Percentiles rank a stretch among this genome's conserved stretches.
phyloP scores from a whole-genome alignment of 2,888 invertebrate species.

The Eristalis pertinax region DNA sequence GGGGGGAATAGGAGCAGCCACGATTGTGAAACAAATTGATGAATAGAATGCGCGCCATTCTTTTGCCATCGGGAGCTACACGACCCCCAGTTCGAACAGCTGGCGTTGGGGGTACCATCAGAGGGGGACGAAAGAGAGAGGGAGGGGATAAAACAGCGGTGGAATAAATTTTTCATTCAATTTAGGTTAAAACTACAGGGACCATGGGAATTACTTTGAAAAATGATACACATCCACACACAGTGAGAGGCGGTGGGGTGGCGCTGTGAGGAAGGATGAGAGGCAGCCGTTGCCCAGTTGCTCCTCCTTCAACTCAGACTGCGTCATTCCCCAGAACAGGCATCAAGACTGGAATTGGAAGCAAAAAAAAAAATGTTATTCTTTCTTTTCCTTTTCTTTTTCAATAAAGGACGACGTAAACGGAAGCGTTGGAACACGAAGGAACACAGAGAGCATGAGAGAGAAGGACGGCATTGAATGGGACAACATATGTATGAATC shows the following conservation, averaged over 20 bases:
- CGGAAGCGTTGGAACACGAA: not conserved
- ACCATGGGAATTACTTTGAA: constrained; percentile 62
- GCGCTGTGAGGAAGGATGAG: not conserved
- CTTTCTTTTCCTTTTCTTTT: not conserved
- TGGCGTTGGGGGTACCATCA: no score
- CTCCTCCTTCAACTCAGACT: not conserved
- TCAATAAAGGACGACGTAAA: not conserved
- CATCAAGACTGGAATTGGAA: not conserved
- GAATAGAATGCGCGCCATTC: not conserved
- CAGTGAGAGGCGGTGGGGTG: not conserved
- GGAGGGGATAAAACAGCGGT: constrained; percentile 1
- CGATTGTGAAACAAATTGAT: constrained; percentile 7
- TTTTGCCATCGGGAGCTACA: not conserved
- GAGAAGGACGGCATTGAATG: not conserved
- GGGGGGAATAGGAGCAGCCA: not conserved
- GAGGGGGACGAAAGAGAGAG: not conserved
- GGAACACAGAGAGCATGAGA: not conserved
- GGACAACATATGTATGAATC: constrained; percentile 64
- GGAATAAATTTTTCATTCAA: constrained; percentile 52
- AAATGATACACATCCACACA: constrained; percentile 30
- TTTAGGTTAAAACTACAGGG: constrained; percentile 68
- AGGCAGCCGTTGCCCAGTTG: not conserved
- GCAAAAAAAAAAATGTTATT: not conserved
- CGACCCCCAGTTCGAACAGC: not conserved
- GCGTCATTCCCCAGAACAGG: not conserved